Conservation (phyloP, 2,797 vertebrate species). For the Lepidocolaptes lacrymiger region DNA sequence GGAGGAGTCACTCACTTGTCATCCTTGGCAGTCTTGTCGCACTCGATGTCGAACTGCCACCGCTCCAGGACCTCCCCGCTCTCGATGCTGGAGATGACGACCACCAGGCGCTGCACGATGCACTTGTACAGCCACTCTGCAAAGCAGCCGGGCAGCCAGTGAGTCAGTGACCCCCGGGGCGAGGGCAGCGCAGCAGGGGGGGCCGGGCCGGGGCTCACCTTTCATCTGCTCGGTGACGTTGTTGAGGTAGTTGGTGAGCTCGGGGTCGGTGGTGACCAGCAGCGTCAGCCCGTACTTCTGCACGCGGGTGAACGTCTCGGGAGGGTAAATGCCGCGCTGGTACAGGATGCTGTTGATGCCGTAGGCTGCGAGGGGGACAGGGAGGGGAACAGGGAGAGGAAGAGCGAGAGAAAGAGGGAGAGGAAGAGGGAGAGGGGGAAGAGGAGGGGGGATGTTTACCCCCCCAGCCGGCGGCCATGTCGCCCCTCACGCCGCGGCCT, state of each 20-base stretch:
- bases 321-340: constrained; percentile 94
- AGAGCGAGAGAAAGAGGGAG: too few species aligned
- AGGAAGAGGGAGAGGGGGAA: neutral
- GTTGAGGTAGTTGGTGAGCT: constrained; percentile 90
- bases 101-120: constrained; percentile 92
- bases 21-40: constrained; percentile 89
- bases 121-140: constrained; percentile 93
- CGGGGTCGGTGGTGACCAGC: constrained; percentile 87
- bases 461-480: neutral
- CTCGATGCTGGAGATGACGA: constrained; percentile 92
- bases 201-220: constrained; percentile 67
- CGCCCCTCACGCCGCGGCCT: neutral
- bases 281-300: constrained; percentile 94
- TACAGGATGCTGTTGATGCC: constrained; percentile 98
- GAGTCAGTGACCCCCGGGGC: too few species aligned
- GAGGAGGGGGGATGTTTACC: rapidly evolving
- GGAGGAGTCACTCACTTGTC: constrained; percentile 76
- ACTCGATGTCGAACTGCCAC: constrained; percentile 97
- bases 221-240: constrained; percentile 92
- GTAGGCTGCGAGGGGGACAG: constrained; percentile 77
- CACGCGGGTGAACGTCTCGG: constrained; percentile 90
- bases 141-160: neutral
- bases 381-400: too few species aligned
- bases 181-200: too few species aligned
- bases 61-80: constrained; percentile 91